Conservation (phyloP, 92 coral and sea anemone genomes). For the Zoanthus gigantus region DNA sequence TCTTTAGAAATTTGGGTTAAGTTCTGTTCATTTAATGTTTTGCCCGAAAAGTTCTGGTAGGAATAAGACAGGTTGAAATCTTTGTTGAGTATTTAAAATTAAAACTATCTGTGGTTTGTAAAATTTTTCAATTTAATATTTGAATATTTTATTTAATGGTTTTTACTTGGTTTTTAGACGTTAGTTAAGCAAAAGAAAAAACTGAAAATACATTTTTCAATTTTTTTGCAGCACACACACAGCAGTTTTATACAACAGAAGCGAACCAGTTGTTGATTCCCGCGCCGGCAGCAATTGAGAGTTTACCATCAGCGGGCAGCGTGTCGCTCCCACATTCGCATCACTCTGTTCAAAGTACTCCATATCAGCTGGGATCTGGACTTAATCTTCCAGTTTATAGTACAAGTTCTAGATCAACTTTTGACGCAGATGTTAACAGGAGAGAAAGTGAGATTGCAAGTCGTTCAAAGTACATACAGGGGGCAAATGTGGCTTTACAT, state of each 20-base stretch:
- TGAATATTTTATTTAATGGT: background rate
- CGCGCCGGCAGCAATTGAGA: constrained; percentile 76
- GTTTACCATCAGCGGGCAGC: constrained; percentile 64
- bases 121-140: background rate
- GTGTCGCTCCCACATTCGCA: constrained; percentile 70
- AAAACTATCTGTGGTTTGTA: too few relatives aligned
- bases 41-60: too few relatives aligned
- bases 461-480: constrained; percentile 76
- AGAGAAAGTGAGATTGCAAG: constrained; percentile 58
- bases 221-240: constrained; percentile 60
- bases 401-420: constrained; percentile 52
- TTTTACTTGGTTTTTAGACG: background rate
- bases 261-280: constrained; percentile 75
- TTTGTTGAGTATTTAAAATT: background rate
- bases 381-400: constrained; percentile 65
- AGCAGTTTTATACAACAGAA: constrained; percentile 80
- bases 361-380: constrained; percentile 66
- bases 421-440: constrained; percentile 63
- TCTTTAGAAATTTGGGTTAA: background rate
- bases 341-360: constrained; percentile 67
- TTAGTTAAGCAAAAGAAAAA: background rate
- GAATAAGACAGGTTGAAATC: too few relatives aligned
- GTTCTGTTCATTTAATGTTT: too few relatives aligned
- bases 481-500: constrained; percentile 74
- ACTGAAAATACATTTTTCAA: too few relatives aligned